Evolutionary conservation across 2,797 vertebrate genomes (phyloP).

Genomic region (Intellagama lesueurii): DNA sequence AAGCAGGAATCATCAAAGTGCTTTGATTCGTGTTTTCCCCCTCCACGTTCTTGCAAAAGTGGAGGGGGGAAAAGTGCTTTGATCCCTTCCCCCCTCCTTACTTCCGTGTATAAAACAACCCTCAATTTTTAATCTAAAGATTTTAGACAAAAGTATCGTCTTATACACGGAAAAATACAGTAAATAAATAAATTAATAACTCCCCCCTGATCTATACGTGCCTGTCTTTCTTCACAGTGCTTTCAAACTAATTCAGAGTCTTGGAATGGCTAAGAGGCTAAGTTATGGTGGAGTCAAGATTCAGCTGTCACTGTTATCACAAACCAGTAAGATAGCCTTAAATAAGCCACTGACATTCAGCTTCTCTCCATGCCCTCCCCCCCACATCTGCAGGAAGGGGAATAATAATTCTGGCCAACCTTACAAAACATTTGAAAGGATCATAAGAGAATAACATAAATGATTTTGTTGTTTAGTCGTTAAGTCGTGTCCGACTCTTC

Average conservation of each 20-base stretch:
- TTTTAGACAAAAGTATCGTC: too few species aligned
- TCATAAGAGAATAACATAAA: neutral
- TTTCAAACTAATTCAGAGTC: neutral
- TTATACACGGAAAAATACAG: too few species aligned
- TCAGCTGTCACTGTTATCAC: neutral
- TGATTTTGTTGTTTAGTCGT: too few species aligned
- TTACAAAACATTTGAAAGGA: neutral
- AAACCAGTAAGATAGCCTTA: neutral
- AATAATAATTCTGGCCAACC: neutral
- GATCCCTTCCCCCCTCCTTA: too few species aligned
- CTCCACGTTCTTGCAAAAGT: too few species aligned
- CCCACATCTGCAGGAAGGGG: too few species aligned
- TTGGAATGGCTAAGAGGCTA: neutral
- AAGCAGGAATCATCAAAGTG: too few species aligned
- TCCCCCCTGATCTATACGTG: neutral
- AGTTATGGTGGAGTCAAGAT: neutral
- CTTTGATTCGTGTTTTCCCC: too few species aligned
- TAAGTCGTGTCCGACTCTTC: too few species aligned
- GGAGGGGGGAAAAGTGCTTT: too few species aligned
- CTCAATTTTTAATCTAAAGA: too few species aligned
- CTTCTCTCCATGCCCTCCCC: neutral
- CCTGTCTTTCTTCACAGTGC: neutral
- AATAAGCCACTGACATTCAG: neutral
- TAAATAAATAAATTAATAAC: neutral
- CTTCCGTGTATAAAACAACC: too few species aligned